Conservation (phyloP, 2,888 invertebrate genomes). For the Drymonia ruficornis region DNA sequence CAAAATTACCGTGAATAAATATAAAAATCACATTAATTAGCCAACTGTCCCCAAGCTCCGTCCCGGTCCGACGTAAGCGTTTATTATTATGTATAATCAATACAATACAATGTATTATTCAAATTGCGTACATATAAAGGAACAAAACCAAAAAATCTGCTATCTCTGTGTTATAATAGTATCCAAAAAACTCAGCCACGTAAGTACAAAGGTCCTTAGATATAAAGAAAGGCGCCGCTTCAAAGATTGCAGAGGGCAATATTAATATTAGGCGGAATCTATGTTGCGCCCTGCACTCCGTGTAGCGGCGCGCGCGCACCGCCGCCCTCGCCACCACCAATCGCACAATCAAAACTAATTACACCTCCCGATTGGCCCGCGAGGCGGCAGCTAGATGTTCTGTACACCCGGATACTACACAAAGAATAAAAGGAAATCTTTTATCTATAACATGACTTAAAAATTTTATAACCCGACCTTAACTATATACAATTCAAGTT, state of each 20-base stretch:
- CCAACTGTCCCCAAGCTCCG: slow-evolving; percentile 66
- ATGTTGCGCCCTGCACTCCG: slow-evolving; percentile 76
- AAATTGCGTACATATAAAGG: slow-evolving; percentile 81
- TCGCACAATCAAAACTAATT: slow-evolving; percentile 42
- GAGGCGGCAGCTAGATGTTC: slow-evolving; percentile 63
- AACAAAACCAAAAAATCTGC: slow-evolving; percentile 82
- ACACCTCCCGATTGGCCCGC: slow-evolving; percentile 39
- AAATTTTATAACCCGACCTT: slow-evolving; percentile 70
- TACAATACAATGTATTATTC: slow-evolving; percentile 64
- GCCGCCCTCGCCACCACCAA: slow-evolving; percentile 37
- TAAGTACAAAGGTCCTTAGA: slow-evolving; percentile 75
- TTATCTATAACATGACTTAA: slow-evolving; percentile 81
- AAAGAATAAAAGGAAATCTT: slow-evolving; percentile 78
- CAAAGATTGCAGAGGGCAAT: slow-evolving; percentile 79
- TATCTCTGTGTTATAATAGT: slow-evolving; percentile 71
- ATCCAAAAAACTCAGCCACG: slow-evolving; percentile 71
- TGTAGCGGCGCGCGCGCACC: slow-evolving; percentile 64
- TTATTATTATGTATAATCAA: slow-evolving; percentile 68
- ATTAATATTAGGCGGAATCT: slow-evolving; percentile 83
- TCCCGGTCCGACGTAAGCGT: slow-evolving; percentile 62
- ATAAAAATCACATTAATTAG: slow-evolving; percentile 77
- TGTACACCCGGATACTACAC: slow-evolving; percentile 73
- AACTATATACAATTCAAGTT: slow-evolving; percentile 78
- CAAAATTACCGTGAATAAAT: slow-evolving; percentile 67
- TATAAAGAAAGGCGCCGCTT: slow-evolving; percentile 65